phyloP scores from a whole-genome alignment of 2,113 vertebrate species.

The Sterrhoptilus dennistouni region DNA sequence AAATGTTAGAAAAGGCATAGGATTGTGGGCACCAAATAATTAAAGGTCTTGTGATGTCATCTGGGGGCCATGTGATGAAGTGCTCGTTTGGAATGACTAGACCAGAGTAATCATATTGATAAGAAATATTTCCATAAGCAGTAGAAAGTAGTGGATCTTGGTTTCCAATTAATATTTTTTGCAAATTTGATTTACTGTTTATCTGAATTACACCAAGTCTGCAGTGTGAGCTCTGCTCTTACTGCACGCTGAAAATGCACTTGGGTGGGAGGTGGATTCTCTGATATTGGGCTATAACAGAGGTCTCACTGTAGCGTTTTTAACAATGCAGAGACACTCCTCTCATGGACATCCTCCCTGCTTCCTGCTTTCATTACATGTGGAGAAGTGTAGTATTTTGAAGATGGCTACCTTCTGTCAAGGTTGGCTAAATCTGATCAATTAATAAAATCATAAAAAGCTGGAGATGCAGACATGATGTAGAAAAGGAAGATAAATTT shows the following conservation, averaged over 20 bases:
- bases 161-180: neutral
- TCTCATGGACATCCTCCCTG: neutral
- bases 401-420: neutral
- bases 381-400: neutral
- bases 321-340: neutral
- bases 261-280: neutral
- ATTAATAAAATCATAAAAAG: neutral
- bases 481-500: neutral
- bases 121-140: neutral
- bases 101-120: neutral
- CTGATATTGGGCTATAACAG: fast-evolving
- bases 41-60: neutral
- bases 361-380: neutral
- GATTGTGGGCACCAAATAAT: neutral
- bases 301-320: neutral
- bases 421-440: neutral
- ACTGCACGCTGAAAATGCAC: neutral
- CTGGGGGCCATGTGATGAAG: neutral
- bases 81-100: neutral
- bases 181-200: neutral
- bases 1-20: neutral
- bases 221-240: neutral
- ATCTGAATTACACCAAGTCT: neutral
- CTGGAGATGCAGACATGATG: neutral
- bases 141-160: neutral